These are phyloP conservation scores for Macropus fuliginosus DNA, from an alignment of 2,797 vertebrate genomes.

Conservation along the genomic window DNA sequence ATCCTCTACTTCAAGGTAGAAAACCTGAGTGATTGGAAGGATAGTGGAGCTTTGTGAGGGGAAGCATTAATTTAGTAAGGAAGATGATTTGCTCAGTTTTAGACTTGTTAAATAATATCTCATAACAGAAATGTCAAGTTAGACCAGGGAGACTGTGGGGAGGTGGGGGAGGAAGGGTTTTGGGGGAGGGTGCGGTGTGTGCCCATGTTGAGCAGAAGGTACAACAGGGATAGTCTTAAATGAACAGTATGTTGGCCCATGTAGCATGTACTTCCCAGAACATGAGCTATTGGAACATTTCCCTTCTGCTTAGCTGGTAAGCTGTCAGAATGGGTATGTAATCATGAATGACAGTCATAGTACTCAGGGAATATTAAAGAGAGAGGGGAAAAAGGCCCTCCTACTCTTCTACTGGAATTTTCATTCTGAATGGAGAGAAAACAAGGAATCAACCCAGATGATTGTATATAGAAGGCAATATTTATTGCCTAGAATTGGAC, in stretches of 20 bases:
- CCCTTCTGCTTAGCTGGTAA: not conserved
- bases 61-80: not conserved
- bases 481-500: not conserved
- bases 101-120: not conserved
- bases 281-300: not conserved
- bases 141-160: too few species aligned
- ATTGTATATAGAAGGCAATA: not conserved
- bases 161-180: accelerated
- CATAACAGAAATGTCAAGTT: not conserved
- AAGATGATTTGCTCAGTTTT: not conserved
- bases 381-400: not conserved
- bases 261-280: not conserved
- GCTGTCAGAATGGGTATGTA: not conserved
- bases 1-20: not conserved
- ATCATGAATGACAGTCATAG: not conserved
- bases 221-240: not conserved
- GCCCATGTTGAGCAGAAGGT: not conserved
- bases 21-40: not conserved
- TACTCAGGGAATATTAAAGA: not conserved
- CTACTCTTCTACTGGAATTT: not conserved
- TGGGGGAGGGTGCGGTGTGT: not conserved
- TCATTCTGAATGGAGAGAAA: not conserved
- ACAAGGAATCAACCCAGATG: not conserved
- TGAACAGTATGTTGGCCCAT: not conserved
- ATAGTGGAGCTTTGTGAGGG: not conserved